Evolutionary conservation across 2,113 vertebrate genomes (phyloP).

Genomic region (Callaeas wilsoni): DNA sequence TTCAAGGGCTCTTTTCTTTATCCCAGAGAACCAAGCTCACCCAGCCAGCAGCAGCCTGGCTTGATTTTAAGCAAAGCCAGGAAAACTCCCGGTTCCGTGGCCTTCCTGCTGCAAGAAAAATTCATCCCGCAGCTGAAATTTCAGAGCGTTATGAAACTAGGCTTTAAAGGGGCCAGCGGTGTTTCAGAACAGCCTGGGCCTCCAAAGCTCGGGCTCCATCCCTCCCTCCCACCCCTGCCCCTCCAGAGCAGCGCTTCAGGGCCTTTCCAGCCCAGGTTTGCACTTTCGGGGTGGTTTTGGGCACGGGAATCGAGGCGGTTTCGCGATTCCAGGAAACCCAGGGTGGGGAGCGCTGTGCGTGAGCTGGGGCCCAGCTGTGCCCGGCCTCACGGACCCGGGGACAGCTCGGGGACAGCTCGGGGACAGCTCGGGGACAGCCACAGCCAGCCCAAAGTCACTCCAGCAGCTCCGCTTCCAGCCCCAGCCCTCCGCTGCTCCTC

Average conservation of each 20-base stretch:
- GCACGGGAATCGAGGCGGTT: not conserved
- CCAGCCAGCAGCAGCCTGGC: not conserved
- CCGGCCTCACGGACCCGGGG: not conserved
- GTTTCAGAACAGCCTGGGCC: not conserved
- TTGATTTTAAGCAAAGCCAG: not conserved
- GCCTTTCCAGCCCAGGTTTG: fast-evolving
- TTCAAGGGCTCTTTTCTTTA: not conserved
- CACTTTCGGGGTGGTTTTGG: not conserved
- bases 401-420: not conserved
- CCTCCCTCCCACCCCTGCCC: not conserved
- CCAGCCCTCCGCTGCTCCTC: not conserved
- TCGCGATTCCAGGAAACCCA: not conserved
- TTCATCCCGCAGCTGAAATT: not conserved
- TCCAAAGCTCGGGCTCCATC: not conserved
- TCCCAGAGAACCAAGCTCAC: not conserved
- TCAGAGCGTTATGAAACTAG: not conserved
- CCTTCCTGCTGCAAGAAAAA: not conserved
- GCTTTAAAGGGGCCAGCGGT: not conserved
- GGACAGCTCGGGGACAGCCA: no score
- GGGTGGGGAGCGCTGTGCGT: not conserved
- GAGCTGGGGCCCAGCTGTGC: not conserved
- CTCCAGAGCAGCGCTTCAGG: not conserved
- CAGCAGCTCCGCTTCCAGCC: not conserved
- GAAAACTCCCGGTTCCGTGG: not conserved
- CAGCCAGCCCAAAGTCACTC: not conserved